Percentiles rank a stretch among this genome's conserved stretches.
Evolutionary conservation across 2,888 invertebrate genomes (phyloP).

Genomic region (Mayetiola destructor): DNA sequence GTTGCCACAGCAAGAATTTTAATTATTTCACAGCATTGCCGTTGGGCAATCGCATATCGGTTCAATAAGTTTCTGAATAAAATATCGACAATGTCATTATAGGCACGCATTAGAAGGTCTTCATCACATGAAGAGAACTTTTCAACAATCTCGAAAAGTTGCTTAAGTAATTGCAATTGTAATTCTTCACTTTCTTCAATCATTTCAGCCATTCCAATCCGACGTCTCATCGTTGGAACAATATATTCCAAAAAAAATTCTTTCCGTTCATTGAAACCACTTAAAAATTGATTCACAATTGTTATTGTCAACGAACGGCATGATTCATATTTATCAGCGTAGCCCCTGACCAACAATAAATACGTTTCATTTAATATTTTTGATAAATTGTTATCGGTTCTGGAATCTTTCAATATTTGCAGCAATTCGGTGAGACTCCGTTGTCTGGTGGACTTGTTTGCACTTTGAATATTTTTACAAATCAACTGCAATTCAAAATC

Average conservation of each 20-base stretch:
- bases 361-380: constrained; percentile 28
- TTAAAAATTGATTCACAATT: constrained; percentile 26
- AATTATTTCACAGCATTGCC: constrained; percentile 59
- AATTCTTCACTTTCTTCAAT: constrained; percentile 64
- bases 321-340: constrained; percentile 31
- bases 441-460: constrained; percentile 19
- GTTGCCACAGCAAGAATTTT: constrained; percentile 48
- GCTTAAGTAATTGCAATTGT: constrained; percentile 48
- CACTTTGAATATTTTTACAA: constrained; percentile 19
- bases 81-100: constrained; percentile 52
- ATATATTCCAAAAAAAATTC: constrained; percentile 62
- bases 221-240: constrained; percentile 57
- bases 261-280: constrained; percentile 40
- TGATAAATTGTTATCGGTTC: constrained; percentile 15
- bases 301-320: constrained; percentile 27
- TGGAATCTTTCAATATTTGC: constrained; percentile 17
- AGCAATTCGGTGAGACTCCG: constrained; percentile 20
- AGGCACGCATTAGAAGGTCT: constrained; percentile 30
- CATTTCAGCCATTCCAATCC: constrained; percentile 64
- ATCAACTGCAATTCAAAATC: constrained; percentile 15
- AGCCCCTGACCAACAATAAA: constrained; percentile 31
- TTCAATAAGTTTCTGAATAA: constrained; percentile 58
- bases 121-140: constrained; percentile 45
- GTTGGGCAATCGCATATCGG: constrained; percentile 66
- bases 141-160: constrained; percentile 50